Evolutionary conservation across 2,888 invertebrate genomes (phyloP).

Genomic region (Caenorhabditis auriculariae): DNA sequence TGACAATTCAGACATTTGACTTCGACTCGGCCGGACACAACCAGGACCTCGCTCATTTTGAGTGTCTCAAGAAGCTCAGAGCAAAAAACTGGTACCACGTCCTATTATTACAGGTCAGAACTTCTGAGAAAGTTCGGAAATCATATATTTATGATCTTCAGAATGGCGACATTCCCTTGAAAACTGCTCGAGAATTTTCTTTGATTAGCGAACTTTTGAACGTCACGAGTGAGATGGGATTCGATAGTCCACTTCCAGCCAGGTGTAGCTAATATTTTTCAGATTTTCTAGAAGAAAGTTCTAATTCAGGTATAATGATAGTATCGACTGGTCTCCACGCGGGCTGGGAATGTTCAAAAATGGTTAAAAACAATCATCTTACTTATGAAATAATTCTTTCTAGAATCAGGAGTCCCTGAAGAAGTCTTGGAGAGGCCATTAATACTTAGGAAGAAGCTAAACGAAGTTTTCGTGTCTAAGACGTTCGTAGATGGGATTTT

Average conservation of each 20-base stretch:
- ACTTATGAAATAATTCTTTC: no score
- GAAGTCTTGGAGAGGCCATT: constrained; percentile 11
- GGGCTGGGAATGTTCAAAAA: constrained; percentile 21
- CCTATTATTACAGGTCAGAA: constrained; percentile 9
- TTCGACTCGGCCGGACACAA: constrained; percentile 12
- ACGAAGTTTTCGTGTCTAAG: constrained; percentile 24
- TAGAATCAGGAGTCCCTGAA: constrained; percentile 17
- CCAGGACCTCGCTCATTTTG: constrained; percentile 27
- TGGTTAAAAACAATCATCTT: constrained; percentile 3
- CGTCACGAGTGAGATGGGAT: constrained; percentile 22
- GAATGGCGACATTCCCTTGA: constrained; percentile 19
- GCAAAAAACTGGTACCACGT: constrained; percentile 19
- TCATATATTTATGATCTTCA: neutral
- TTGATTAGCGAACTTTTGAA: constrained; percentile 18
- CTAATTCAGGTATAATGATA: no score
- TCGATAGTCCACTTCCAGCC: no score
- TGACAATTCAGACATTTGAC: no score
- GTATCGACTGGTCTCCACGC: constrained; percentile 19
- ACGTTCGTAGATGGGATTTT: constrained; percentile 17
- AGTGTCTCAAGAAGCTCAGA: constrained; percentile 15
- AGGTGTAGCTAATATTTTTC: no score
- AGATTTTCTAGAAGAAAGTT: no score
- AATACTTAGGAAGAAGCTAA: constrained; percentile 14
- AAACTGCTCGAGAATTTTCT: constrained; percentile 15
- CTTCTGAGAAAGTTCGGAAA: neutral